Conservation (phyloP, 37 sponge, comb jelly and placozoan genomes). For the Spongilla lacustris region DNA sequence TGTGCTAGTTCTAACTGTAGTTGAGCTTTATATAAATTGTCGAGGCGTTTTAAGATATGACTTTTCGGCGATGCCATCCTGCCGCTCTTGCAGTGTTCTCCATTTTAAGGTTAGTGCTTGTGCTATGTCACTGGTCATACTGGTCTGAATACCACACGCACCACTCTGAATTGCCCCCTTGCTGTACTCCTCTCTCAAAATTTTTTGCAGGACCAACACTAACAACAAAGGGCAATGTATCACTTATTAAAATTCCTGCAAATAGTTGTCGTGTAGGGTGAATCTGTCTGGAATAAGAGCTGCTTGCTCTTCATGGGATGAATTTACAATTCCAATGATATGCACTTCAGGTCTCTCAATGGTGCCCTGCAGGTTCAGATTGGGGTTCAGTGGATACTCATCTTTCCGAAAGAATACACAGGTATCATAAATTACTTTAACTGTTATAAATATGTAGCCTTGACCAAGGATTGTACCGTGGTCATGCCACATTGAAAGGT, state of each 20-base stretch:
- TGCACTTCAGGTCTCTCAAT: not conserved
- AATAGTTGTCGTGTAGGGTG: not conserved
- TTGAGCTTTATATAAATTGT: not conserved
- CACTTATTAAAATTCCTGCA: not conserved
- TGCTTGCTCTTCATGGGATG: not conserved
- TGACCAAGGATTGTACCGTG: not conserved
- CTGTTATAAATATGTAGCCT: slow-evolving; percentile 10
- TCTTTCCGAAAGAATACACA: not conserved
- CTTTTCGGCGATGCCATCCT: not conserved
- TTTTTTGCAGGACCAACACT: not conserved
- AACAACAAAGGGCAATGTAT: not conserved
- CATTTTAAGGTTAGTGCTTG: not conserved
- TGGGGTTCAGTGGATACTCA: not conserved
- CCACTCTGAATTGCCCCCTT: not conserved
- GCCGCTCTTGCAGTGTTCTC: not conserved
- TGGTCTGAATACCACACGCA: not conserved
- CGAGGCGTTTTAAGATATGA: not conserved
- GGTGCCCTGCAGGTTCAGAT: too few species aligned
- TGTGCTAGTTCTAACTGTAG: not conserved
- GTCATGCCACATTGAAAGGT: not conserved
- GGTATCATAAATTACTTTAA: not conserved
- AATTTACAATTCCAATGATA: not conserved
- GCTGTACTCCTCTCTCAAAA: not conserved
- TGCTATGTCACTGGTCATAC: not conserved
- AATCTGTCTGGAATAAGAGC: slow-evolving; percentile 6